A percentile compares a stretch with the other conserved stretches of the same genome.
Evolutionary conservation across 2,113 vertebrate species (phyloP).

Genomic region (Capreolus pygargus): DNA sequence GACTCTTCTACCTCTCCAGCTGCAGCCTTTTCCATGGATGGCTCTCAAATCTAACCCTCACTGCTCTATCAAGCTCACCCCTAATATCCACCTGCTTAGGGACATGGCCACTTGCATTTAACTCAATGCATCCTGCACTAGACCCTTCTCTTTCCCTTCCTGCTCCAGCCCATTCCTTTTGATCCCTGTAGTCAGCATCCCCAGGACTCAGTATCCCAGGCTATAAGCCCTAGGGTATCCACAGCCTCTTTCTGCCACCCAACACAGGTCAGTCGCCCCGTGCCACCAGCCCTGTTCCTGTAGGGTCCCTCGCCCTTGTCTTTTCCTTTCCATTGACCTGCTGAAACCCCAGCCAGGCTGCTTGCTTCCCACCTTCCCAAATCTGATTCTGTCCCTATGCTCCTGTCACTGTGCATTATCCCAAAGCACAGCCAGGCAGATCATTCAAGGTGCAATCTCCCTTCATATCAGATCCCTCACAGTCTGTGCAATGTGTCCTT

Average conservation of each 20-base stretch:
- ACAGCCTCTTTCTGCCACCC: background rate
- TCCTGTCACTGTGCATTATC: background rate
- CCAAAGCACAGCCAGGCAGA: background rate
- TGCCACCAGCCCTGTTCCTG: background rate
- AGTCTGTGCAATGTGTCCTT: no score
- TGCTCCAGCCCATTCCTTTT: background rate
- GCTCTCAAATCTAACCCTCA: background rate
- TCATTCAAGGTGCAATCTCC: accelerated
- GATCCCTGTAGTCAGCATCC: background rate
- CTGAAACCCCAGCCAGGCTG: background rate
- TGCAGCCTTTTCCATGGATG: background rate
- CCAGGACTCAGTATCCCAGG: background rate
- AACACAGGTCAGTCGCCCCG: background rate
- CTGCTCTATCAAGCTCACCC: background rate
- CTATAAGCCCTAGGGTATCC: background rate
- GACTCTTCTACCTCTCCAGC: background rate
- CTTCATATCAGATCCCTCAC: background rate
- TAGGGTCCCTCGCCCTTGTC: accelerated
- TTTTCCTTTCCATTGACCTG: background rate
- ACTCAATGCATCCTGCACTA: background rate
- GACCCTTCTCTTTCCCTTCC: background rate
- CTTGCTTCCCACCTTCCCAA: background rate
- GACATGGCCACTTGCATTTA: background rate
- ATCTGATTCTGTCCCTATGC: accelerated
- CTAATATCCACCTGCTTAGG: background rate